phyloP scores from a whole-genome alignment of 2,888 invertebrate genomes.

The Eretmocerus hayati region DNA sequence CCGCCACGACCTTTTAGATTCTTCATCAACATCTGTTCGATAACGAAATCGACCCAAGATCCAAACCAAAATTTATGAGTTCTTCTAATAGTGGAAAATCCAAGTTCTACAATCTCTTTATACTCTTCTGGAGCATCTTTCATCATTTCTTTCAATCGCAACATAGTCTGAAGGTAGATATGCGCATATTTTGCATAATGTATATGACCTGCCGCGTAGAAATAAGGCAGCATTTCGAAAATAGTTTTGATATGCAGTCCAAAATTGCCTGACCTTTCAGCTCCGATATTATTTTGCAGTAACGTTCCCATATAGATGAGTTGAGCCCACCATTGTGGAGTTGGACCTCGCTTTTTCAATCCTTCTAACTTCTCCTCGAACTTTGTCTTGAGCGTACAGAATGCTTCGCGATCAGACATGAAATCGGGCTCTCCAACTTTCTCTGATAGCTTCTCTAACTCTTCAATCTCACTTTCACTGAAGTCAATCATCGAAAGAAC shows the following conservation, averaged over 20 bases:
- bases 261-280: not conserved
- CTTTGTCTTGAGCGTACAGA: too few relatives aligned
- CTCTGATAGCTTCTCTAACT: too few relatives aligned
- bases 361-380: too few relatives aligned
- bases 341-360: slow-evolving; percentile 3
- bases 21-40: slow-evolving; percentile 29
- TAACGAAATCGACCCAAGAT: slow-evolving; percentile 30
- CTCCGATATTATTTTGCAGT: not conserved
- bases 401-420: too few relatives aligned
- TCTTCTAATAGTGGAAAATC: slow-evolving; percentile 30
- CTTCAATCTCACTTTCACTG: not conserved
- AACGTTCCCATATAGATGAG: slow-evolving; percentile 30
- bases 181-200: not conserved
- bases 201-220: not conserved
- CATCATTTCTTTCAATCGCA: not conserved
- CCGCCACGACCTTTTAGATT: not conserved
- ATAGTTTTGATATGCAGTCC: not conserved
- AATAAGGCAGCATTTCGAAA: not conserved
- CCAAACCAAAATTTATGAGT: slow-evolving; percentile 30
- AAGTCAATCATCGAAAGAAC: not conserved
- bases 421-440: too few relatives aligned
- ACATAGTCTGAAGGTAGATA: not conserved
- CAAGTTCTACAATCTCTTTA: slow-evolving; percentile 9
- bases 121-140: not conserved
- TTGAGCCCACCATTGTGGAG: slow-evolving; percentile 27